Percentiles rank a stretch among this genome's conserved stretches.
Conservation (phyloP, 2,888 invertebrate species). For the Tricholauxania praeusta region DNA sequence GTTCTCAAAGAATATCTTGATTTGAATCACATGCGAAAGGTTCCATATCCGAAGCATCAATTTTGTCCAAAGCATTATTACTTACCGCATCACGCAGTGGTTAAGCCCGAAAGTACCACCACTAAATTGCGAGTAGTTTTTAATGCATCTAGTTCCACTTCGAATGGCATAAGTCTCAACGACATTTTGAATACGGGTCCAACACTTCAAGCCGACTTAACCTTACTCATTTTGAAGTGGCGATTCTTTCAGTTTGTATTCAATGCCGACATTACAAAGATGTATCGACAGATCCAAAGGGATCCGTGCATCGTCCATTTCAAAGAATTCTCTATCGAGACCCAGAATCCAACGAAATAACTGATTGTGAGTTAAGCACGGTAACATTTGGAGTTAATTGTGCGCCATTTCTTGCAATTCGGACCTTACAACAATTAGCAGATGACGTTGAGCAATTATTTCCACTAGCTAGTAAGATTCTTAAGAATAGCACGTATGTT, state of each 20-base stretch:
- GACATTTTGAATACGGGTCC: slow-evolving; percentile 6
- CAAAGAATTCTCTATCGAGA: slow-evolving; percentile 31
- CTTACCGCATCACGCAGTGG: slow-evolving; percentile 27
- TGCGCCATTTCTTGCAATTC: slow-evolving; percentile 34
- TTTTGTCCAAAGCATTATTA: slow-evolving; percentile 9
- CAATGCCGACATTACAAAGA: slow-evolving; percentile 39
- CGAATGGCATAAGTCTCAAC: slow-evolving; percentile 26
- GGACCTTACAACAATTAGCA: slow-evolving; percentile 33
- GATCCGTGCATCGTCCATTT: background rate
- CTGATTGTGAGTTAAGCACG: slow-evolving; percentile 28
- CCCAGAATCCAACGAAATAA: background rate
- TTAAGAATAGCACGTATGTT: slow-evolving; percentile 40
- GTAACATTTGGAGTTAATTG: slow-evolving; percentile 38
- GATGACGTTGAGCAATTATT: slow-evolving; percentile 26
- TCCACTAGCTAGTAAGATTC: slow-evolving; percentile 37
- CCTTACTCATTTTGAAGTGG: slow-evolving; percentile 15
- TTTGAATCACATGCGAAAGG: background rate
- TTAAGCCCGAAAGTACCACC: background rate
- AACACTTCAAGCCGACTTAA: slow-evolving; percentile 12
- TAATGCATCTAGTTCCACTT: slow-evolving; percentile 31
- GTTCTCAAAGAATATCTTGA: slow-evolving; percentile 28
- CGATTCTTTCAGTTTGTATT: slow-evolving; percentile 27
- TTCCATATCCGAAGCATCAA: background rate
- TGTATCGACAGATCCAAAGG: slow-evolving; percentile 35
- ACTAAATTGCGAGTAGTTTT: no score